A percentile compares a stretch with the other conserved stretches of the same genome.
These are phyloP conservation scores for Microctenopoma lineatum DNA, from an alignment of 2,797 vertebrate species.

Conservation along the genomic window DNA sequence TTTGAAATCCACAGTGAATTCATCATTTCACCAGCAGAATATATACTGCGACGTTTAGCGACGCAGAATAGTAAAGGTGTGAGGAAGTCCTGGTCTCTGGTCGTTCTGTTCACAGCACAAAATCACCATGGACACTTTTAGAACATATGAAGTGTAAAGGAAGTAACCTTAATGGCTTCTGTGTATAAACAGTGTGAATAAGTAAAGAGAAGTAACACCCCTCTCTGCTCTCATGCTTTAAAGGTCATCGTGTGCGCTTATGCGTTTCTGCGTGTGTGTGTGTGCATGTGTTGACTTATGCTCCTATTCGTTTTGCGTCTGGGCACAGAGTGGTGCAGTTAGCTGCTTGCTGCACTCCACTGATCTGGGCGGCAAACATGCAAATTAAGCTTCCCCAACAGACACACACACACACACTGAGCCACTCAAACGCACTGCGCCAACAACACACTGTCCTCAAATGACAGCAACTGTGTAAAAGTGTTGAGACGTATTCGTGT, in stretches of 20 bases:
- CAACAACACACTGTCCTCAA: background rate
- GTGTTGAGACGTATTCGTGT: background rate
- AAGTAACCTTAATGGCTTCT: background rate
- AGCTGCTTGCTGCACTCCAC: conserved; percentile 34
- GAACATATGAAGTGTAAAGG: background rate
- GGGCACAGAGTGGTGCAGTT: background rate
- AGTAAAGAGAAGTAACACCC: conserved; percentile 18
- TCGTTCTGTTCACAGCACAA: background rate
- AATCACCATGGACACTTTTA: background rate
- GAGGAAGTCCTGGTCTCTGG: no score
- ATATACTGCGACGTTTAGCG: no score
- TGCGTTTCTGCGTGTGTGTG: background rate
- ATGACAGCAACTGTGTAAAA: background rate
- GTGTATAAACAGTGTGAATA: conserved; percentile 8
- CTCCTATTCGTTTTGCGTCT: background rate
- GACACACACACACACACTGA: no score
- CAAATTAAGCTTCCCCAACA: conserved; percentile 28
- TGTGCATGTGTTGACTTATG: background rate
- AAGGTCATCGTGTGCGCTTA: conserved; percentile 38
- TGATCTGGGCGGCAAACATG: conserved; percentile 52
- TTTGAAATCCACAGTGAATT: no score
- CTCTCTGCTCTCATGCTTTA: conserved; percentile 28
- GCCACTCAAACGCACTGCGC: background rate
- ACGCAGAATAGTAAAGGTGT: no score
- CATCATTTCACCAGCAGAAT: no score